Percentiles rank a stretch among this genome's conserved stretches.
Evolutionary conservation across 2,113 vertebrate genomes (phyloP).

Genomic region (Lagopus leucura): DNA sequence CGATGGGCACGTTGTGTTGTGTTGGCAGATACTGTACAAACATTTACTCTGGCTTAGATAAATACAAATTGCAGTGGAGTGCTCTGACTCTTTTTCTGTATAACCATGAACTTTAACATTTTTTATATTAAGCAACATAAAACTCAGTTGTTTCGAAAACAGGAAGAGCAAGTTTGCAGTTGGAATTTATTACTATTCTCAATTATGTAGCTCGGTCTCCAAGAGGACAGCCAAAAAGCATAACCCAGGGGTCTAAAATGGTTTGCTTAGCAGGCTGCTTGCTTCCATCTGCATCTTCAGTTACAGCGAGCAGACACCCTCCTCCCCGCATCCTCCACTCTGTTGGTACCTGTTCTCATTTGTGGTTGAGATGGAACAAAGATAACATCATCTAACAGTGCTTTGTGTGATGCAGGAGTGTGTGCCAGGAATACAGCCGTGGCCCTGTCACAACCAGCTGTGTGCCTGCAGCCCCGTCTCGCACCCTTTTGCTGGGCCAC

Average conservation of each 20-base stretch:
- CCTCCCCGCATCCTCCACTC: background rate
- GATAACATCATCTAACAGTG: constrained; percentile 39
- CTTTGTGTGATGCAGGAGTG: constrained; percentile 40
- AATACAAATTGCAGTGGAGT: constrained; percentile 65
- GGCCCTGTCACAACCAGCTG: constrained; percentile 60
- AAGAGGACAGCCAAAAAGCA: constrained; percentile 16
- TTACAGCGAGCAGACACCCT: background rate
- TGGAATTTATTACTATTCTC: constrained; percentile 28
- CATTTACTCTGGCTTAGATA: constrained; percentile 71
- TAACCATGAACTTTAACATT: constrained; percentile 42
- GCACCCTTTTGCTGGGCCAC: constrained; percentile 35
- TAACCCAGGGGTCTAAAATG: background rate
- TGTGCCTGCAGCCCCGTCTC: background rate
- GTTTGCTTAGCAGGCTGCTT: constrained; percentile 25
- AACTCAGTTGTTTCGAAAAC: background rate
- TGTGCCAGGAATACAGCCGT: constrained; percentile 60
- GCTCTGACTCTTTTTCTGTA: constrained; percentile 19
- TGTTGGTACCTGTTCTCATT: constrained; percentile 27
- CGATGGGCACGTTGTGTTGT: constrained; percentile 71
- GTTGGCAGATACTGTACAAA: constrained; percentile 71
- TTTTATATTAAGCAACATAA: constrained; percentile 32
- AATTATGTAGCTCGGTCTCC: constrained; percentile 36
- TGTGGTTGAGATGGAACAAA: constrained; percentile 7
- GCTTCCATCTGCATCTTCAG: constrained; percentile 23
- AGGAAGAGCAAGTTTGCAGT: constrained; percentile 19